Evolutionary conservation across 1,140 invertebrate genomes (phyloP), one percentile per base, ranked within the genome.

Genomic region (Charaxes varanes): DNA sequence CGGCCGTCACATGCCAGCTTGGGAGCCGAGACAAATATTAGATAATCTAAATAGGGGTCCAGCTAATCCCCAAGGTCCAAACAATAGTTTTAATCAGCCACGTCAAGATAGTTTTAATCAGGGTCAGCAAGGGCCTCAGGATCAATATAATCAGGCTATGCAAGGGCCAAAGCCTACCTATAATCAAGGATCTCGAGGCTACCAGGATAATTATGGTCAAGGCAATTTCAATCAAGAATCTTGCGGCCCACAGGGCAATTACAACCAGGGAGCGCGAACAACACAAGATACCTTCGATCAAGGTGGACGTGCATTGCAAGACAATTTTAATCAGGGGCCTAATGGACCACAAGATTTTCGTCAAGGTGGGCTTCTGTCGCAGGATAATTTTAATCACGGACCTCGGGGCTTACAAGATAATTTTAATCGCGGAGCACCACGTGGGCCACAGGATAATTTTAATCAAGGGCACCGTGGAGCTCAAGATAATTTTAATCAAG

Each of bases 141-240:
- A 10, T 13, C 17, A n/a, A 19, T 10, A 34, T 12, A 12, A 13
- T 34, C 22, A 10, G 5, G 4, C 19, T 7, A 16, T 8, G 19
- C 3, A 14, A 36, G 21, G 31, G 8, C n/a, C 22, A 10, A 27
- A 42, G 6, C 30, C 22, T 2, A 42, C 31, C 26, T 54, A 35
- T 23, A 44, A 36, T 31, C 35, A 36, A 35, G 34, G 30, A n/a
- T 6, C 26, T 13, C 15, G 16, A 7, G 31, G 40, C 14, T 26
- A 27, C 12, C 41, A 34, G 8, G 10, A 21, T 8, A 38, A n/a
- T 38, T 38, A 23, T 11, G 2, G 24, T 6, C 27, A 37, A 10
- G 44, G 26, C 10, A 46, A 36, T 31, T 38, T 10, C n/a, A 49
- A 42, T n/a, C 21, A 32, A 37, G 23, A 8, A 23, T n/a, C 21